Evolutionary conservation across 1,140 invertebrate species (phyloP).

Genomic region (Trigoniulus corallinus): DNA sequence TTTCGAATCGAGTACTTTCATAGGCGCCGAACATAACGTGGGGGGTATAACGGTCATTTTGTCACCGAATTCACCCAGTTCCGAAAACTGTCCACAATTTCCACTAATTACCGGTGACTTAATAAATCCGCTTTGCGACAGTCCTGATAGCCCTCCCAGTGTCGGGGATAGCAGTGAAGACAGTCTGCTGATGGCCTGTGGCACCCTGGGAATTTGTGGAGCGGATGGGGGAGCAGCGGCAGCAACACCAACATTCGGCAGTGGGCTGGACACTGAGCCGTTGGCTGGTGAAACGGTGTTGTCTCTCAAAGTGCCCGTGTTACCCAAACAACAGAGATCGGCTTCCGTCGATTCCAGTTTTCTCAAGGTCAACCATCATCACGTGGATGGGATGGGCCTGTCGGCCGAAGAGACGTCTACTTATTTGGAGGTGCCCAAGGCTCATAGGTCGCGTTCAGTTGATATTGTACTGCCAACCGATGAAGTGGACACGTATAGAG

Average conservation of each 20-base stretch:
- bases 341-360: slow-evolving; percentile 15
- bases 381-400: not conserved
- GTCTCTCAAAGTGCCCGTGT: slow-evolving; percentile 14
- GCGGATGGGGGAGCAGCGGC: too few relatives aligned
- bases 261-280: not conserved
- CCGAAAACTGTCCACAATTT: not conserved
- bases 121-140: not conserved
- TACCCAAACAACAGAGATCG: slow-evolving; percentile 11
- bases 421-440: slow-evolving; percentile 14
- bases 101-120: slow-evolving; percentile 18
- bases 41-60: slow-evolving; percentile 50
- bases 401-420: slow-evolving; percentile 15
- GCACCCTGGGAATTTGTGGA: slow-evolving; percentile 5
- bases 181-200: not conserved
- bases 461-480: slow-evolving; percentile 79
- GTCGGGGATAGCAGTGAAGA: not conserved
- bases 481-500: slow-evolving; percentile 63
- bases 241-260: too few relatives aligned
- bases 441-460: slow-evolving; percentile 58
- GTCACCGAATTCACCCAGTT: slow-evolving; percentile 29
- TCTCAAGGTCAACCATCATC: slow-evolving; percentile 44
- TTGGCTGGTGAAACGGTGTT: slow-evolving; percentile 9
- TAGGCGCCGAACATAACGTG: not conserved
- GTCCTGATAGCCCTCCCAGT: not conserved
- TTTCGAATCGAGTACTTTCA: not conserved